Conservation (phyloP, 2,888 invertebrate genomes). For the Prosopocoilus inquinatus region DNA sequence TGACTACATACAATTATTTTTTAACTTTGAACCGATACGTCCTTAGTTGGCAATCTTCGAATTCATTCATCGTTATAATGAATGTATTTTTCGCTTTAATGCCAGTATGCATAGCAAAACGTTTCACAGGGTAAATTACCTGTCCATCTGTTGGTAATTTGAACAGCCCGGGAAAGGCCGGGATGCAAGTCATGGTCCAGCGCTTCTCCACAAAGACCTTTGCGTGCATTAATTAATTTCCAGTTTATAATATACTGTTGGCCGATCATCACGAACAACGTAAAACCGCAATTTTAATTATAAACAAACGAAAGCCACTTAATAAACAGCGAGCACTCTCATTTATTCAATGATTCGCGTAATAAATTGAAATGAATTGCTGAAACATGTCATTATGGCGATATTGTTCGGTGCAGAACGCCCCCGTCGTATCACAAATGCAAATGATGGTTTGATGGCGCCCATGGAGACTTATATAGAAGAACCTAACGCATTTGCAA, state of each 20-base stretch:
- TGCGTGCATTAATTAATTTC: background rate
- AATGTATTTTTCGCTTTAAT: conserved; percentile 2
- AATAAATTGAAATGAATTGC: background rate
- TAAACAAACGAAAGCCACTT: too few relatives aligned
- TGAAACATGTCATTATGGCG: background rate
- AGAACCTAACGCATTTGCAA: background rate
- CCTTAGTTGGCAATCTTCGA: too few relatives aligned
- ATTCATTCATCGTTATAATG: background rate
- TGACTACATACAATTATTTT: too few relatives aligned
- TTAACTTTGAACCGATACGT: too few relatives aligned
- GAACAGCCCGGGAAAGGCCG: background rate
- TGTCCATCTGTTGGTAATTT: background rate
- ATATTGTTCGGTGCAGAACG: background rate
- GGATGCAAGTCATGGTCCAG: conserved; percentile 1
- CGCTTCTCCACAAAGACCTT: conserved; percentile 1
- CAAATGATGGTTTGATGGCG: conserved; percentile 1
- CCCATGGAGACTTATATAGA: background rate
- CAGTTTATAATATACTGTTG: too few relatives aligned
- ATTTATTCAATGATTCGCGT: background rate
- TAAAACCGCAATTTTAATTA: too few relatives aligned
- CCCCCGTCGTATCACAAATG: background rate
- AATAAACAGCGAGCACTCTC: too few relatives aligned
- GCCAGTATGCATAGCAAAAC: background rate
- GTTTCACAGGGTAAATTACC: background rate
- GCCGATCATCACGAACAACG: too few relatives aligned